Base-by-base conservation (phyloP, 2,888 invertebrate species). In the Epiblema foenella region DNA sequence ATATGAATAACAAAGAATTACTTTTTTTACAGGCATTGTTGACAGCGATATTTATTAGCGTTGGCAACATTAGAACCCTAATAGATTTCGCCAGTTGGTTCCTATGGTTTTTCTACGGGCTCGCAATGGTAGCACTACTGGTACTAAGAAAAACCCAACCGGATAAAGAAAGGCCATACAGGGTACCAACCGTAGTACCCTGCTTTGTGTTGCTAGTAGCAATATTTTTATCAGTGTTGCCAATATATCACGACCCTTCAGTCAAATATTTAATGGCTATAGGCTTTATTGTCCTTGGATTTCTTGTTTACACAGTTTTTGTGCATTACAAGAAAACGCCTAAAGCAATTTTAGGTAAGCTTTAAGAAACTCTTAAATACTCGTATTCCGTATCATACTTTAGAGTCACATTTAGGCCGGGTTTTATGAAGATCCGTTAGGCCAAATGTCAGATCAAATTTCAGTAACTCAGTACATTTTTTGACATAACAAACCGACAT, bases 31-130 rank as follows among this genome's bases (percentile, higher is more conserved):
- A 96, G 95, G 96, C 95, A 12, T 33, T 96, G 24, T 89, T 97
- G n/a, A 94, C 97, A 0, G 89, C 96, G 51, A 77, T 95, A 57
- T 97, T 97, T 85, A 95, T 97, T 63, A 80, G 96, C 58, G 94
- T 95, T 33, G 97, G 97, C 68, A 95, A 97, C 85, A 97, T 98
- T 71, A 93, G 94, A 62, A 95, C 95, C 1, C 92, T 98, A 15
- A 98, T 98, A 76, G 96, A 97, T 79, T 97, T 98, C 84, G 97
- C 97, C 56, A 97, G 97, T 85, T 98, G 98, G 93, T 95, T 97
- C 74, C 96, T 97, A 24, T 98, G 98, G 98, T 95, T 97, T 73
- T 97, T 97, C 89, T 98, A 98, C 85, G 98, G 97, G 0, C 87
- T 95, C 0, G 97, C 97, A 0, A 97, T 98, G 96, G 94, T 96